Evolutionary conservation across 2,797 vertebrate species (phyloP).

Genomic region (Allobates femoralis): DNA sequence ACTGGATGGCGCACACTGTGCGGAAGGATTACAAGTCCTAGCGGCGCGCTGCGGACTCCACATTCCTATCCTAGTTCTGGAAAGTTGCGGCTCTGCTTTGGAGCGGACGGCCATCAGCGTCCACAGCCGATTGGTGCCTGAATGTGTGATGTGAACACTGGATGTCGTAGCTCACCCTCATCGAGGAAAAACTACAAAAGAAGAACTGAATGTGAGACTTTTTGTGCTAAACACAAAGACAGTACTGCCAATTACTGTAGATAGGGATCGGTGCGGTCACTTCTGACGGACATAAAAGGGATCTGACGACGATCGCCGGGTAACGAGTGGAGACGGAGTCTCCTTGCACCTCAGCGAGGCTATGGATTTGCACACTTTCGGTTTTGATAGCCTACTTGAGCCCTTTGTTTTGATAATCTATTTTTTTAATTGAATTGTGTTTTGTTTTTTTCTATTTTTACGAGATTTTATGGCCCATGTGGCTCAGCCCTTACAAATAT

Average conservation of each 20-base stretch:
- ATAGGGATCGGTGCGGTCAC: no score
- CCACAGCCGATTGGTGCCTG: background rate
- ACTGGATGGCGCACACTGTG: conserved; percentile 99
- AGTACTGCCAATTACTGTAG: background rate
- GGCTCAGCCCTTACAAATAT: background rate
- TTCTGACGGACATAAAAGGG: conserved; percentile 25
- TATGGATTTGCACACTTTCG: conserved; percentile 57
- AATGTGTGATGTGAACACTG: conserved; percentile 1
- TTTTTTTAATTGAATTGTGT: conserved; percentile 20
- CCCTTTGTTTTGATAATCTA: conserved; percentile 30
- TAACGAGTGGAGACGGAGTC: background rate
- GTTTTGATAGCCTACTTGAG: conserved; percentile 28
- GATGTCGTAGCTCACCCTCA: background rate
- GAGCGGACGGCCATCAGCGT: background rate
- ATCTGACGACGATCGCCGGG: background rate
- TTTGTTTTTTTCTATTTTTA: conserved; percentile 37
- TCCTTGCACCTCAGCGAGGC: conserved; percentile 12
- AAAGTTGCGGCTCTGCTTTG: background rate
- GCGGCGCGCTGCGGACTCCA: conserved; percentile 38
- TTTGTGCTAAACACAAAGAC: conserved; percentile 2
- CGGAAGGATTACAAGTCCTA: conserved; percentile 95
- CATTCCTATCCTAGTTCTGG: background rate
- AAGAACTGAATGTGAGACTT: background rate
- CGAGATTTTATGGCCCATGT: background rate
- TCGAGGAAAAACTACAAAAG: background rate